phyloP scores from a whole-genome alignment of 2,113 vertebrate species.

The Hippocampus zosterae region DNA sequence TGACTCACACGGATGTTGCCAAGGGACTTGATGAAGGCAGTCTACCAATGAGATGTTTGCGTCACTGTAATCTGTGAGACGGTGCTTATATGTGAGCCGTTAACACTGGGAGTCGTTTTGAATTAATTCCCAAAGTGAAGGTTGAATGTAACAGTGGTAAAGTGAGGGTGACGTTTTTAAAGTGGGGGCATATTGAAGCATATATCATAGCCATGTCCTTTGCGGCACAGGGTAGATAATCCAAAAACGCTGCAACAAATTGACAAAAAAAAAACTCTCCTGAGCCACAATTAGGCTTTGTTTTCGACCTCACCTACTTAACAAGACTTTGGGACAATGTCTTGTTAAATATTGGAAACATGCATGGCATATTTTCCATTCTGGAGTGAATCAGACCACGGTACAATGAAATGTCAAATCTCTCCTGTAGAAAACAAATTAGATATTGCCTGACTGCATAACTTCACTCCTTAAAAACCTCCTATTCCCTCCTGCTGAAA shows the following conservation, averaged over 20 bases:
- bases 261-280: constrained; percentile 46
- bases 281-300: constrained; percentile 30
- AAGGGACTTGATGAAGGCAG: constrained; percentile 54
- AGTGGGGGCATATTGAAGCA: constrained; percentile 56
- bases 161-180: constrained; percentile 52
- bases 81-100: constrained; percentile 35
- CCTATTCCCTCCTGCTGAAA: background rate
- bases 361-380: constrained; percentile 14
- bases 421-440: background rate
- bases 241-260: constrained; percentile 42
- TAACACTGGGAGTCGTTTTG: constrained; percentile 46
- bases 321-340: constrained; percentile 57
- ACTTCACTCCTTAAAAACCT: background rate
- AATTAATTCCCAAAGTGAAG: constrained; percentile 52
- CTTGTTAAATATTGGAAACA: constrained; percentile 35
- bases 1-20: constrained; percentile 48
- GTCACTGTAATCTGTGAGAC: constrained; percentile 48
- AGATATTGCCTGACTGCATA: background rate
- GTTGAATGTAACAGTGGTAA: constrained; percentile 49
- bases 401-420: background rate
- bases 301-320: constrained; percentile 51
- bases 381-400: constrained; percentile 5
- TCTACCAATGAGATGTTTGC: constrained; percentile 40
- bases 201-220: constrained; percentile 48
- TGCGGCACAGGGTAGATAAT: constrained; percentile 54